Base-by-base conservation (phyloP, 2,113 vertebrate species). In the Pionites leucogaster region DNA sequence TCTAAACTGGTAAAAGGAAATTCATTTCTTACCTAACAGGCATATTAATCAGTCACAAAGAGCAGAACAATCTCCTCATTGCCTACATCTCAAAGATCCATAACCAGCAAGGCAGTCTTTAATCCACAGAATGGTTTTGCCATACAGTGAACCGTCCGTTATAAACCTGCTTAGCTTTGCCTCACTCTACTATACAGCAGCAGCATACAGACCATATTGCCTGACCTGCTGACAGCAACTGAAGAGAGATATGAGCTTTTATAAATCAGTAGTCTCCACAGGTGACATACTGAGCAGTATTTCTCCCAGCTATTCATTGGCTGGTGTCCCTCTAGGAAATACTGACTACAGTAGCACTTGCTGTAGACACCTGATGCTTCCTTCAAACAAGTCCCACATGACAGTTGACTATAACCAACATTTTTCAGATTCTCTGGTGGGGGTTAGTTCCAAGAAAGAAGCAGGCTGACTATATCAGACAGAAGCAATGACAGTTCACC, bases 271-370 rank as follows among this genome's bases (percentile, higher is more conserved):
- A 11, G 14, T 53, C 29, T 82, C 49, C 42, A 59, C 42, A 57
- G 14, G 33, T 0, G 0, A 88, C 27, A n/a, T 65, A 46, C 33
- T 0, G 1, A 46, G 29, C 0, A 0, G 11, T 28, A 17, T 29
- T 62, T 62, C 72, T 79, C 72, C 42, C 29, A 67, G 52, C 44
- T 39, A 13, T 8, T 59, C 65, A 47, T 4, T 47, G 25, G 5
- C 22, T 47, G 28, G 17, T 35, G 25, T 53, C 29, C 37, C n/a
- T 53, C 17, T 19, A 78, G 14, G 12, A 52, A 72, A 33, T 35
- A 71, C 46, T 31, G 39, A 65, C 46, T 35, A 52, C 17, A 65
- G 42, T 5, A 72, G 17, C 24, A 53, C 29, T 31, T 46, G 64
- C 57, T 41, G 44, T 27, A 50, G 55, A 59, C 8, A 11, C 37